Conservation (phyloP, 2,113 vertebrate genomes). For the Elephas maximus region DNA sequence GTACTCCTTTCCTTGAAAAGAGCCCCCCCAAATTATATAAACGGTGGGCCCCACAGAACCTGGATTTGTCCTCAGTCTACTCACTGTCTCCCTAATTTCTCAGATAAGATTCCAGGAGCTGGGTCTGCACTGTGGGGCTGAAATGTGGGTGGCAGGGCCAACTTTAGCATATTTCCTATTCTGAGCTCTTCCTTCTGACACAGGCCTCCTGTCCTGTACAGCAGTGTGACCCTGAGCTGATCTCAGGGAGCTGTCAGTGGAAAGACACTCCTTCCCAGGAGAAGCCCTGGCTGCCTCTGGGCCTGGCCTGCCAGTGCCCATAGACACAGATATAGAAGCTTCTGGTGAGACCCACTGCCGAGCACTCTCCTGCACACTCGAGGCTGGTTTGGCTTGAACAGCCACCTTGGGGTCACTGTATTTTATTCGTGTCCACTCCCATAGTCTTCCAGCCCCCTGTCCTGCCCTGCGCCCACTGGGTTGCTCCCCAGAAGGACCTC, state of each 20-base stretch:
- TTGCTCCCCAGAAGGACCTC: neutral
- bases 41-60: neutral
- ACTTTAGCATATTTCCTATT: neutral
- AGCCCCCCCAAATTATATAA: neutral
- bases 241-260: no score
- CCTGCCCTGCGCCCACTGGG: neutral
- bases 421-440: neutral
- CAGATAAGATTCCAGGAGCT: rapidly evolving
- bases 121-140: no score
- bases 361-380: no score
- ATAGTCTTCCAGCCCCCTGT: neutral
- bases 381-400: no score
- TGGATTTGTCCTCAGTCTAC: neutral
- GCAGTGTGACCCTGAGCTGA: neutral
- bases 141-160: no score
- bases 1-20: neutral
- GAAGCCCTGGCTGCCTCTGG: no score
- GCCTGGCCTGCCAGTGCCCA: no score
- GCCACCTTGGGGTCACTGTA: neutral
- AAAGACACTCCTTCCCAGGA: no score
- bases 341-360: no score
- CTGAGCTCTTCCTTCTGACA: no score
- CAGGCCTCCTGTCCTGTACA: neutral
- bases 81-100: neutral
- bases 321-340: no score